Evolutionary conservation across 2,797 vertebrate genomes (phyloP).

Genomic region (Danio kyathit): DNA sequence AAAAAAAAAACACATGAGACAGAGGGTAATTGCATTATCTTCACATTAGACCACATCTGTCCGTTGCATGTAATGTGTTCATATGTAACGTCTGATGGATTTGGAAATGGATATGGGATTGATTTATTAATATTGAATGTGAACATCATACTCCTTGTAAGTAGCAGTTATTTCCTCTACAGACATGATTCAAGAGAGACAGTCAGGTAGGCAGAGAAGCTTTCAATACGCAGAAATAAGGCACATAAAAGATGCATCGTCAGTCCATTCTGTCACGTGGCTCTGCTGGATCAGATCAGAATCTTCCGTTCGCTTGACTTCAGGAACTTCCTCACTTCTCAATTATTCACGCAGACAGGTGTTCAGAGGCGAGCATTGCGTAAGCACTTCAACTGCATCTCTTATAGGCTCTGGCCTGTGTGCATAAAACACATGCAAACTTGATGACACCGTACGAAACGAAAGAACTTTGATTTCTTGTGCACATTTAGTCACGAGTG

Average conservation of each 20-base stretch:
- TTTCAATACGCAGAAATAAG: constrained; percentile 50
- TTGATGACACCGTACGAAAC: neutral
- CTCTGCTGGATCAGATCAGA: neutral
- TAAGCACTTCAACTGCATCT: neutral
- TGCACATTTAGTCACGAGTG: neutral
- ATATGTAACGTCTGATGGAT: neutral
- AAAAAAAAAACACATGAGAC: neutral
- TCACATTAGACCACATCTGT: neutral
- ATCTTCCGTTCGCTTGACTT: neutral
- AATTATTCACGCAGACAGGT: constrained; percentile 26
- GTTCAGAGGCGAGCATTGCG: neutral
- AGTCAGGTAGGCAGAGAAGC: constrained; percentile 31
- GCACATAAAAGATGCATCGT: constrained; percentile 24
- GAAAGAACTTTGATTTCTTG: neutral
- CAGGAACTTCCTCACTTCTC: constrained; percentile 11
- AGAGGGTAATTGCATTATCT: neutral
- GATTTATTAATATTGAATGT: neutral
- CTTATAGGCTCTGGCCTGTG: neutral
- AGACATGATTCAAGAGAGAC: constrained; percentile 23
- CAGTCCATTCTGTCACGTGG: constrained; percentile 20
- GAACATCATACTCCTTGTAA: neutral
- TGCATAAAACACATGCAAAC: neutral
- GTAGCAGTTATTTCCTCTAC: constrained; percentile 8
- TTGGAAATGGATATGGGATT: neutral
- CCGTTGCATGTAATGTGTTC: neutral